Conservation (phyloP, 2,888 invertebrate species). For the Drosophila nigricruria region DNA sequence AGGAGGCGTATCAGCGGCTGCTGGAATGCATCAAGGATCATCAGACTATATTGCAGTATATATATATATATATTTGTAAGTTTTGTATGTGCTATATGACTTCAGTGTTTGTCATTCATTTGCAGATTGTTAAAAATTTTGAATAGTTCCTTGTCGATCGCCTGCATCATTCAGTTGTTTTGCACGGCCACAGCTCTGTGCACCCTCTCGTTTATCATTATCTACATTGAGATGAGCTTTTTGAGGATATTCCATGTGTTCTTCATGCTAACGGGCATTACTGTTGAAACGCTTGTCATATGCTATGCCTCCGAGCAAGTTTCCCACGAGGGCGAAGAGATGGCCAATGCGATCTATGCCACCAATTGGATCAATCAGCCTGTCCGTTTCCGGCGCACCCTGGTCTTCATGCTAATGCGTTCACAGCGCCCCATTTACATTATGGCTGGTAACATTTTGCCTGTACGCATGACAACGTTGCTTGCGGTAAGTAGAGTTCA, state of each 20-base stretch:
- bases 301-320: conserved; percentile 87
- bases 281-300: conserved; percentile 86
- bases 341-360: conserved; percentile 86
- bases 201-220: conserved; percentile 85
- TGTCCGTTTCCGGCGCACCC: conserved; percentile 80
- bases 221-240: conserved; percentile 72
- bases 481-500: conserved; percentile 83
- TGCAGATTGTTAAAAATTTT: conserved; percentile 86
- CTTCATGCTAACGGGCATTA: conserved; percentile 80
- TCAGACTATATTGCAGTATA: conserved; percentile 70
- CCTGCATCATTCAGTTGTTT: conserved; percentile 86
- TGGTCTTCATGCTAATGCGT: conserved; percentile 86
- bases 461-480: conserved; percentile 86
- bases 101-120: conserved; percentile 30
- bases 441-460: conserved; percentile 86
- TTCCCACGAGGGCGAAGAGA: conserved; percentile 85
- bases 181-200: conserved; percentile 84
- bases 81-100: no score
- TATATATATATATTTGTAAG: neutral
- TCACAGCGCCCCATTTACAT: conserved; percentile 86
- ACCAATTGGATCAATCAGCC: conserved; percentile 87
- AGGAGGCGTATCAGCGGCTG: conserved; percentile 26
- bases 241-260: conserved; percentile 43
- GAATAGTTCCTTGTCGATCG: conserved; percentile 86
- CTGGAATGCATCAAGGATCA: conserved; percentile 79